Conservation (phyloP, 1,140 invertebrate species). For the Cepaea nemoralis region DNA sequence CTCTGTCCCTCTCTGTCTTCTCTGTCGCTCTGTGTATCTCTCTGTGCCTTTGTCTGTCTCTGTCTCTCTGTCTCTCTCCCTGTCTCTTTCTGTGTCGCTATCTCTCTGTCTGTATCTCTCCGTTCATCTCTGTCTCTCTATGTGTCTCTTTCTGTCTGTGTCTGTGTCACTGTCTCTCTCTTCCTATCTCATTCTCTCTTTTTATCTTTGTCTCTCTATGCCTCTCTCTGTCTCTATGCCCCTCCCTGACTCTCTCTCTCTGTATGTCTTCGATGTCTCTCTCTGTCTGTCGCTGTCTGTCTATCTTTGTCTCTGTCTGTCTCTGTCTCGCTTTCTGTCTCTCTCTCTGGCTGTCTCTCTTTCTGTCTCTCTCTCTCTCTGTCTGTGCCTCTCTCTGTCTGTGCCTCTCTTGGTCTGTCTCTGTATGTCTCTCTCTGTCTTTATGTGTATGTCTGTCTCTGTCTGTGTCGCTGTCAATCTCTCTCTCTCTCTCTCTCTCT, state of each 20-base stretch:
- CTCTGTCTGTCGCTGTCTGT: not conserved
- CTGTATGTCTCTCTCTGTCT: not conserved
- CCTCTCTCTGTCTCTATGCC: not conserved
- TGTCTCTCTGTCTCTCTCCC: not conserved
- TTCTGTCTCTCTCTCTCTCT: not conserved
- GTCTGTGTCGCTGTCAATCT: not conserved
- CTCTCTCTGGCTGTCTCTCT: not conserved
- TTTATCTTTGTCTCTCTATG: not conserved
- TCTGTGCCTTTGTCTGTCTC: not conserved
- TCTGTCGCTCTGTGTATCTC: not conserved
- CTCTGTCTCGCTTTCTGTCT: not conserved
- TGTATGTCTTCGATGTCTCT: not conserved
- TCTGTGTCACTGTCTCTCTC: not conserved
- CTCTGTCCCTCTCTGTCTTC: not conserved
- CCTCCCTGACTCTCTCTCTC: constrained; percentile 3
- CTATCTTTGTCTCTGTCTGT: not conserved
- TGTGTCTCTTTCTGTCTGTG: not conserved
- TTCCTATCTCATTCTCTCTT: not conserved
- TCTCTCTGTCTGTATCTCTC: not conserved
- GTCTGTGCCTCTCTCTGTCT: not conserved
- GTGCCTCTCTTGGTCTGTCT: not conserved
- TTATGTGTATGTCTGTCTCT: not conserved
- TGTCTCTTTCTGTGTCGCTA: not conserved
- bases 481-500: not conserved
- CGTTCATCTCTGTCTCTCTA: not conserved